Base-by-base conservation (phyloP, 2,113 vertebrate species). In the Lucifuga dentata region DNA sequence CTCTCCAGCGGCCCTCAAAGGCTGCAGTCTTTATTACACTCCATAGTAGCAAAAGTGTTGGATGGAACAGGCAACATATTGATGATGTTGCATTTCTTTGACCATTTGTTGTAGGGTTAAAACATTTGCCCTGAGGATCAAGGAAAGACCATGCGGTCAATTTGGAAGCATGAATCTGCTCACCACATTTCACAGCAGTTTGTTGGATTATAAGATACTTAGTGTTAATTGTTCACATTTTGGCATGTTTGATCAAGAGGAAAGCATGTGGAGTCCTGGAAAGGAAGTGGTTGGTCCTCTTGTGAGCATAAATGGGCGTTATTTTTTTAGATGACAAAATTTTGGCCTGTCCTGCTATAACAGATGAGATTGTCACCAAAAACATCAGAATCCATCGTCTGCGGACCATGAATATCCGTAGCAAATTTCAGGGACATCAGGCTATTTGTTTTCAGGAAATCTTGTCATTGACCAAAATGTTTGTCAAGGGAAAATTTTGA, bases 301-400 rank as follows among this genome's bases (percentile, higher is more conserved):
- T 15, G 15, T 9, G 40, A 51, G 38, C 16, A 21, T 23, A 15
- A 24, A 26, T 65, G n/a, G 29, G 11, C 52, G 39, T 2, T n/a
- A 1, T 48, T 1, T 60, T 35, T 56, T 19, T 17, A 2, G 3
- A 5, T 1, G 35, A 15, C 56, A 39, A 39, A 10, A 11, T 23
- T 45, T 16, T 16, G 11, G 5, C 19, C 11, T 50, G 36, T 17
- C 17, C 15, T 26, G 17, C 43, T 41, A 41, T 5, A 20, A 20
- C 40, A 51, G 40, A 32, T 21, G 39, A 62, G 10, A n/a, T 46
- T 38, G 8, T 46, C 49, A 29, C 13, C 39, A 17, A 46, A 7
- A 71, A 55, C 43, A 38, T 35, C 50, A 32, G 11, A 12, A 29
- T 11, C 49, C 24, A 11, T 7, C 55, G 26, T 26, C 23, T 48